These are phyloP conservation scores for Sebastes steindachneri DNA, from an alignment of 2,797 vertebrate genomes.

Conservation along the genomic window DNA sequence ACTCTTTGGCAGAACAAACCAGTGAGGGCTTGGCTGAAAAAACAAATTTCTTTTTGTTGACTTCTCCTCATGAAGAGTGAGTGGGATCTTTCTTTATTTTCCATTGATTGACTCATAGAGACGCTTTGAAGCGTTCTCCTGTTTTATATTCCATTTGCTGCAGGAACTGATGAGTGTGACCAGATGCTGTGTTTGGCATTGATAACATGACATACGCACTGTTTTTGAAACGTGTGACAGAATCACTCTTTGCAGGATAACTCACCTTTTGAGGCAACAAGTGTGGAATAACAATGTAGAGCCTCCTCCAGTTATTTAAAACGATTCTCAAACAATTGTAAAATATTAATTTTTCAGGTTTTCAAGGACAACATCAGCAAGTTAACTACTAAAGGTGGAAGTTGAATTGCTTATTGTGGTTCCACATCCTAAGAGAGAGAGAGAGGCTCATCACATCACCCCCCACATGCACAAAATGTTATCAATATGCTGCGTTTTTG, in stretches of 20 bases:
- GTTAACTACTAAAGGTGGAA: background rate
- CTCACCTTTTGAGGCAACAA: background rate
- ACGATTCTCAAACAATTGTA: background rate
- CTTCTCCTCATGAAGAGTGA: background rate
- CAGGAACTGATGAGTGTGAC: background rate
- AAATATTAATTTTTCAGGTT: background rate
- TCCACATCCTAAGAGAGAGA: background rate
- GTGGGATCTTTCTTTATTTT: background rate
- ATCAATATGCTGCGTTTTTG: too few species aligned
- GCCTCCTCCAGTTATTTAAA: background rate
- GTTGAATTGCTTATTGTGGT: background rate
- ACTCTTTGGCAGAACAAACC: slow-evolving; percentile 22
- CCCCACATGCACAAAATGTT: too few species aligned
- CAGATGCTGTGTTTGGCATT: slow-evolving; percentile 3
- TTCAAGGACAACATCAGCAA: background rate
- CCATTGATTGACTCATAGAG: background rate
- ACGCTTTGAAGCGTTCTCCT: background rate
- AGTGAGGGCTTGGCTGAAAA: slow-evolving; percentile 2
- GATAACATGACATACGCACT: background rate
- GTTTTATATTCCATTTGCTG: background rate
- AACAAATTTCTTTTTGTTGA: slow-evolving; percentile 1
- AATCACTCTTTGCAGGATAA: background rate
- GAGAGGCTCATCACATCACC: background rate
- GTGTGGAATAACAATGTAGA: background rate
- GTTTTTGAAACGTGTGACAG: background rate